Base-by-base conservation (phyloP, 37 sponge, comb jelly and placozoan species). In the Axinella damicornis region DNA sequence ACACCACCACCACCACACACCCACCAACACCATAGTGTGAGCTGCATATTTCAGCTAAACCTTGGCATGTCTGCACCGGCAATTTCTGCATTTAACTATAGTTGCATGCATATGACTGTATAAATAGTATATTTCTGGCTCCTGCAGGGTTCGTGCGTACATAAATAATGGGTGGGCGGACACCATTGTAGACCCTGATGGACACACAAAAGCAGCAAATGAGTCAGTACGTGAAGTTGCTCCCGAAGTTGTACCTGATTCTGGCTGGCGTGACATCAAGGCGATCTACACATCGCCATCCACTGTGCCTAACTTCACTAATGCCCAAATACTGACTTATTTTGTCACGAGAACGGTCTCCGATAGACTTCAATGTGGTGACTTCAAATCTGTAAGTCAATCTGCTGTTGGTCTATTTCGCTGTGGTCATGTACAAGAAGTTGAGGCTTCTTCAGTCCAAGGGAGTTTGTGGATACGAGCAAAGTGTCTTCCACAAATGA, bases 101-200 rank as follows among this genome's bases (percentile, higher is more conserved):
- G n/a, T n/a, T n/a, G n/a, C n/a, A n/a, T n/a, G n/a, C n/a, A n/a
- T n/a, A n/a, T n/a, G n/a, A n/a, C n/a, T n/a, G n/a, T n/a, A n/a
- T n/a, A n/a, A n/a, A n/a, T n/a, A n/a, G n/a, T 33, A 71, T 24
- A 14, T 74, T 25, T 69, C 33, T 56, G 16, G 16, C 40, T 53
- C 21, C 52, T 84, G 28, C 57, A 84, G 85, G 46, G 87, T 86
- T 20, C n/a, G 76, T 52, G 71, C 54, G 36, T 86, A 86, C 55
- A 86, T 86, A n/a, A 78, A 75, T 34, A 79, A 79, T 79, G 87
- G 87, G 24, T 78, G 80, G 77, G 87, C 62, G n/a, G 61, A 46
- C 17, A 34, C 70, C 40, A 16, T 86, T 9, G 22, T 71, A 40
- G 80, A 86, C 56, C 87, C 87, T 57, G 79, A 86, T 70, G 72